These are phyloP conservation scores for Whitmania pigra DNA, from an alignment of 1,140 invertebrate genomes.

Conservation along the genomic window DNA sequence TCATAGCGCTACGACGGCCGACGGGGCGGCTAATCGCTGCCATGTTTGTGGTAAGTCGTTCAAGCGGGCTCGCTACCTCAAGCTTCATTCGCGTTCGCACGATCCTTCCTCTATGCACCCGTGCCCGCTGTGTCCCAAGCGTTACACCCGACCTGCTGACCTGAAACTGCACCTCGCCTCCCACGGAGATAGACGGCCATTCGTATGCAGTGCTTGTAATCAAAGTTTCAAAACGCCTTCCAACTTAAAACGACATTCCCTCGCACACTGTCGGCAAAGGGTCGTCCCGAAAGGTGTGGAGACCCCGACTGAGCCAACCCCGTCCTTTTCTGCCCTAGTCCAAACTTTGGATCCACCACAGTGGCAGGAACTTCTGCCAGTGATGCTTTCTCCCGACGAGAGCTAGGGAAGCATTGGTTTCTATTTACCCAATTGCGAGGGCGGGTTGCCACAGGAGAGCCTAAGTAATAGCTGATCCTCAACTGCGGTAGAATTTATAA, in stretches of 20 bases:
- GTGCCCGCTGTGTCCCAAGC: background rate
- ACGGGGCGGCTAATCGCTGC: background rate
- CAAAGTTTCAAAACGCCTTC: conserved; percentile 1
- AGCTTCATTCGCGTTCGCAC: background rate
- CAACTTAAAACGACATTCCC: background rate
- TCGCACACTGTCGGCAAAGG: background rate
- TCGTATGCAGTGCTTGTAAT: background rate
- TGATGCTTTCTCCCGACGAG: too few relatives aligned
- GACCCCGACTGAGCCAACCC: background rate
- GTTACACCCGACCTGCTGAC: background rate
- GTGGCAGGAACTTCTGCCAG: too few relatives aligned
- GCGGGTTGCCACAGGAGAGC: too few relatives aligned
- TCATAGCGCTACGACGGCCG: background rate
- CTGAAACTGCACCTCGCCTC: background rate
- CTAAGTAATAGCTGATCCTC: too few relatives aligned
- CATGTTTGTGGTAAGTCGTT: background rate
- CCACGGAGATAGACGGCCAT: background rate
- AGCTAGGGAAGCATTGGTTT: too few relatives aligned
- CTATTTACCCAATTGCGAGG: too few relatives aligned
- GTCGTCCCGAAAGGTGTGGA: background rate
- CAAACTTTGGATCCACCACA: too few relatives aligned
- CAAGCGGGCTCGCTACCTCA: background rate
- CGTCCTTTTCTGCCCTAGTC: too few relatives aligned
- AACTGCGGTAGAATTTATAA: too few relatives aligned
- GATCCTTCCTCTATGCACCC: background rate